Evolutionary conservation across 2,113 vertebrate genomes (phyloP).

Genomic region (Promerops cafer): DNA sequence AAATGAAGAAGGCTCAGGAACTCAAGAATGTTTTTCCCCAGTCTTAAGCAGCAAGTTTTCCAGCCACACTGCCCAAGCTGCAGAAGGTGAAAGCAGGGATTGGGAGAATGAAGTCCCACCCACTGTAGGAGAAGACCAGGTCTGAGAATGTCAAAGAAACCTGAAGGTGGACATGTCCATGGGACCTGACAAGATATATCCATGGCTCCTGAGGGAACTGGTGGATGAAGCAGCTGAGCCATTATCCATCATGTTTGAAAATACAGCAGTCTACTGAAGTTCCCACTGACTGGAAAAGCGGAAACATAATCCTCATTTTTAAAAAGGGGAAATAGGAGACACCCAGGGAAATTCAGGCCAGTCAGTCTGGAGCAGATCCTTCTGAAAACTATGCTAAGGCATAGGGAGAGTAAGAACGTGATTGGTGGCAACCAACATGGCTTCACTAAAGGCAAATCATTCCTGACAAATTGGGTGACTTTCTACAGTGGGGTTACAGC

Average conservation of each 20-base stretch:
- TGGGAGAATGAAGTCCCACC: neutral
- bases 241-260: neutral
- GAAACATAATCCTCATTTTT: neutral
- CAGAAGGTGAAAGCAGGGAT: neutral
- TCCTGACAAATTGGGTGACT: neutral
- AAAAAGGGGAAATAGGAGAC: neutral
- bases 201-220: fast-evolving
- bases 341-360: neutral
- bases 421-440: neutral
- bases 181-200: neutral
- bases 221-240: neutral
- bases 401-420: neutral
- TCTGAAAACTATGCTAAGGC: neutral
- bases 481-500: neutral
- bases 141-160: neutral
- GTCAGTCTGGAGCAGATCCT: neutral
- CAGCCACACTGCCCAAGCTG: neutral
- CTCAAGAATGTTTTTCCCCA: fast-evolving
- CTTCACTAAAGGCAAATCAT: neutral
- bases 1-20: neutral
- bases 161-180: fast-evolving
- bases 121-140: neutral
- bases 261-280: neutral
- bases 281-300: neutral
- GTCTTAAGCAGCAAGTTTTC: neutral